phyloP scores from a whole-genome alignment of 2,113 vertebrate species.

The Sinocyclocheilus anophthalmus region DNA sequence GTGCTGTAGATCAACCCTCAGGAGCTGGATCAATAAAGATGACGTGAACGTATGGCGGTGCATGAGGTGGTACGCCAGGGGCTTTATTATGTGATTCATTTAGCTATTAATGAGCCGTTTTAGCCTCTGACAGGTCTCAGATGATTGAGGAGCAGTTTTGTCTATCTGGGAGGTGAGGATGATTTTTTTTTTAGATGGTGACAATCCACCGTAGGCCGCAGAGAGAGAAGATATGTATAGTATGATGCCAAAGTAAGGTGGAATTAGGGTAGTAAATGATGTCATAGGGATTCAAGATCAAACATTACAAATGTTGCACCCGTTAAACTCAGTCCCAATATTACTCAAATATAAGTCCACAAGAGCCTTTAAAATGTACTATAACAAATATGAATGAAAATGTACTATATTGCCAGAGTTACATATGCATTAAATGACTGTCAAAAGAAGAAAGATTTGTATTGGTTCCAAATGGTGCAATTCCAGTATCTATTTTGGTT shows the following conservation, averaged over 20 bases:
- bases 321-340: background rate
- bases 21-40: slow-evolving; percentile 71
- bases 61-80: slow-evolving; percentile 55
- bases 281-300: background rate
- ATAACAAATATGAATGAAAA: background rate
- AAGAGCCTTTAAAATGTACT: background rate
- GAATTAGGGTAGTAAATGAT: background rate
- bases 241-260: background rate
- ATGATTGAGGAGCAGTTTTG: slow-evolving; percentile 68
- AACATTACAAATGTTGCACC: background rate
- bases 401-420: background rate
- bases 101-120: slow-evolving; percentile 77
- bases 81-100: slow-evolving; percentile 75
- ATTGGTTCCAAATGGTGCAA: background rate
- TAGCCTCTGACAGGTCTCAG: slow-evolving; percentile 59
- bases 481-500: background rate
- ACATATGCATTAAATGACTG: background rate
- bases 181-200: slow-evolving; percentile 45
- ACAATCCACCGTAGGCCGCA: background rate
- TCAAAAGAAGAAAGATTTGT: background rate
- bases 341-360: background rate
- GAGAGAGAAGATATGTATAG: background rate
- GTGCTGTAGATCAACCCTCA: slow-evolving; percentile 71
- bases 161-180: slow-evolving; percentile 55
- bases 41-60: slow-evolving; percentile 62